These are phyloP conservation scores for Heterocephalus glaber DNA, from an alignment of 2,113 vertebrate genomes.

Conservation along the genomic window DNA sequence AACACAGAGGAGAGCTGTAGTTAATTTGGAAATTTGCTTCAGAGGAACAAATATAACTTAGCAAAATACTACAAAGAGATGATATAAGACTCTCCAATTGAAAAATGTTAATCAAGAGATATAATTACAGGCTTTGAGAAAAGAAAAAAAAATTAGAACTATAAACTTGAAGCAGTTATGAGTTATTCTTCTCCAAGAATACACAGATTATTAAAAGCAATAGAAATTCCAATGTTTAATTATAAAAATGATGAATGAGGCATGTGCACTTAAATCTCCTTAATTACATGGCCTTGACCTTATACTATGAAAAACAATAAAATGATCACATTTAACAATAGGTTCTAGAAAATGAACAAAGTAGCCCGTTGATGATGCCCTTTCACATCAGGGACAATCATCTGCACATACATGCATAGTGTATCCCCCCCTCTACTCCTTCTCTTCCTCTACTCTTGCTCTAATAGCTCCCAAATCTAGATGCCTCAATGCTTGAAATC, in stretches of 20 bases:
- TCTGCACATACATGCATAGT: not conserved
- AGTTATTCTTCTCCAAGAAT: conserved; percentile 59
- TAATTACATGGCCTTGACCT: conserved; percentile 1
- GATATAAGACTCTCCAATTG: conserved; percentile 23
- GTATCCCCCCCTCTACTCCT: not conserved
- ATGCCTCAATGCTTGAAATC: conserved; percentile 3
- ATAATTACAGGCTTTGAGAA: conserved; percentile 62
- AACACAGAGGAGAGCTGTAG: not conserved
- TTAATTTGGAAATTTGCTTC: conserved; percentile 67
- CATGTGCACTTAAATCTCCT: conserved; percentile 55
- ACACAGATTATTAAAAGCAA: conserved; percentile 36
- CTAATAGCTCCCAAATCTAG: not conserved
- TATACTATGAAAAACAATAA: conserved; percentile 36
- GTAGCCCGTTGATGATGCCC: not conserved
- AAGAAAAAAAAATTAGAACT: conserved; percentile 62
- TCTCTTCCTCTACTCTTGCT: not conserved
- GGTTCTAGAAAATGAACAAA: conserved; percentile 49
- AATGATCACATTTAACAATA: conserved; percentile 27
- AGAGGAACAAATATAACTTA: conserved; percentile 69
- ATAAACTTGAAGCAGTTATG: conserved; percentile 60
- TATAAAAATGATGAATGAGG: conserved; percentile 54
- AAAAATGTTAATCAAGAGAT: conserved; percentile 67
- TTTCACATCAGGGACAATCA: conserved; percentile 23
- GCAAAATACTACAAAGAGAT: conserved; percentile 64
- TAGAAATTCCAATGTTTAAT: conserved; percentile 37